Base-by-base conservation (phyloP, 1,140 invertebrate genomes). In the Gryllus bimaculatus region DNA sequence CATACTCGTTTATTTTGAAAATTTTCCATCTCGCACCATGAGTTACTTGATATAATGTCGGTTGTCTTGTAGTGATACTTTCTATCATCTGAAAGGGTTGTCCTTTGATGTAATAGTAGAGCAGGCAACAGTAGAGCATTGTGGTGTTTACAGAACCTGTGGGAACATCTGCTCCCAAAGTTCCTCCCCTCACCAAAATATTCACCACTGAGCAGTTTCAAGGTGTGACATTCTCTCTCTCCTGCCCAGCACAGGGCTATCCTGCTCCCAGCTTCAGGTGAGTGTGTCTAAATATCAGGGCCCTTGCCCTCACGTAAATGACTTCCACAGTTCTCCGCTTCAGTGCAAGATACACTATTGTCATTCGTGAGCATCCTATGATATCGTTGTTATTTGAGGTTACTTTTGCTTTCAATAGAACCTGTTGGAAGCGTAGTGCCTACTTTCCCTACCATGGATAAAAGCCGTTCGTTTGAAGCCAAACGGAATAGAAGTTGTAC, bases 391-490 rank as follows among this genome's bases (percentile, higher is more conserved):
- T 66, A 13, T 66, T 66, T 18, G 54, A 66, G 54, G 54, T 26
- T 18, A 18, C 77, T 77, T 79, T 79, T 73, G 49, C 78, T 87
- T 83, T 83, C 85, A 86, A 80, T 87, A 93, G 92, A 94, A 85
- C 92, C 92, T 80, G 90, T 93, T 81, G 91, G 90, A 84, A 90
- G 89, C 78, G 92, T 92, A 80, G 88, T 90, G 74, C 93, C 93
- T 48, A 93, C 92, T 86, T 90, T 95, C 84, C 92, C 92, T 74
- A 84, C 85, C 8, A 84, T 85, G 78, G 85, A 85, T 47, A 85
- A 85, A 82, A 86, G 83, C 81, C 83, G 84, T 76, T 84, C 83
- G 76, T 84, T 88, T 39, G 80, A 76, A 75, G 75, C 74, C 18
- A 75, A 75, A 73, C n/a, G 74, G 26, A 73, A 74, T 48, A 82